These are phyloP conservation scores for Allobates femoralis DNA, from an alignment of 2,797 vertebrate species.

Conservation along the genomic window DNA sequence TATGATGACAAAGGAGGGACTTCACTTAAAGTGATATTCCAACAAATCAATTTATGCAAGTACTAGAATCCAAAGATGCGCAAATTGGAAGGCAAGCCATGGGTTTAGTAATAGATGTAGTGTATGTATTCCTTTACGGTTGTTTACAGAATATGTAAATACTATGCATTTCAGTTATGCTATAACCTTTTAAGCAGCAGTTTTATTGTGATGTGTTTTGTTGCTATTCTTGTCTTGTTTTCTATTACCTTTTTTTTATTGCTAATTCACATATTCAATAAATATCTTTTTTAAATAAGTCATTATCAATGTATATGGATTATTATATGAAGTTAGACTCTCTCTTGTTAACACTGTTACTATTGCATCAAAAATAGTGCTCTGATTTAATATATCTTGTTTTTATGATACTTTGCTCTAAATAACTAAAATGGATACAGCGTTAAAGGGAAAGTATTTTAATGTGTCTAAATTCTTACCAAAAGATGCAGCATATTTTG, in stretches of 20 bases:
- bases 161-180: conserved; percentile 70
- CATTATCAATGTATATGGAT: neutral
- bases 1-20: neutral
- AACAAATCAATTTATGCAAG: conserved; percentile 25
- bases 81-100: conserved; percentile 78
- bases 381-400: no score
- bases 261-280: conserved; percentile 77
- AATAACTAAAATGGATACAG: no score
- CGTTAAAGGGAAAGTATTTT: no score
- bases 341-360: no score
- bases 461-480: no score
- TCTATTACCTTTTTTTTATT: conserved; percentile 79
- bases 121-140: conserved; percentile 72
- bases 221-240: conserved; percentile 77
- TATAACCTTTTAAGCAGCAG: conserved; percentile 70
- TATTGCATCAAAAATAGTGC: no score
- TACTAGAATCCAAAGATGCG: conserved; percentile 49
- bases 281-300: conserved; percentile 65
- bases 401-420: no score
- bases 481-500: no score
- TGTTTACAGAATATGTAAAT: conserved; percentile 78
- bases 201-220: conserved; percentile 69
- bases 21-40: neutral
- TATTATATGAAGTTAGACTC: neutral
- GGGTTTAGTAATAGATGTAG: conserved; percentile 68